Conservation (phyloP, 64 coral and sea anemone species). For the Pocillopora verrucosa region DNA sequence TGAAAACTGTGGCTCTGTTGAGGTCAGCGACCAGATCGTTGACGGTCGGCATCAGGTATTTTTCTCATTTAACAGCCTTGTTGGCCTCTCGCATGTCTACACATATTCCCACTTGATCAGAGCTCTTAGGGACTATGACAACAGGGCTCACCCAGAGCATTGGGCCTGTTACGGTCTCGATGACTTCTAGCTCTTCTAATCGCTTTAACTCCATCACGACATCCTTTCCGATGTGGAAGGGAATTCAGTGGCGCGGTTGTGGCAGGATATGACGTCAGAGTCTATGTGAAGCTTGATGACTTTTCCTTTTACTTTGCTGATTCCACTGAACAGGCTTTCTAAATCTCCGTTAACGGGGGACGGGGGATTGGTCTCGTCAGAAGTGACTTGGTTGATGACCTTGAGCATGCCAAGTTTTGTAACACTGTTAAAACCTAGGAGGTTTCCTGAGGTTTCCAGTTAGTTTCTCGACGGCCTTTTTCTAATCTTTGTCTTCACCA, state of each 20-base stretch:
- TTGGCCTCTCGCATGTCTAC: constrained; percentile 25
- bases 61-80: constrained; percentile 53
- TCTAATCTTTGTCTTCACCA: neutral
- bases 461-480: constrained; percentile 52
- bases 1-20: constrained; percentile 42
- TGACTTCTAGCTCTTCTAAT: too few species aligned
- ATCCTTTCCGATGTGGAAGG: constrained; percentile 17
- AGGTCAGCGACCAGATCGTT: constrained; percentile 50
- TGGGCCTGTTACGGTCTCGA: too few species aligned
- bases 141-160: too few species aligned
- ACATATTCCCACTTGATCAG: constrained; percentile 49
- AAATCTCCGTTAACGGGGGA: too few species aligned
- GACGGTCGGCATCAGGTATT: constrained; percentile 55
- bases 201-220: constrained; percentile 8
- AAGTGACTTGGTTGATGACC: too few species aligned
- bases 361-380: too few species aligned
- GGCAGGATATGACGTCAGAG: neutral
- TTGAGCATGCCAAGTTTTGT: too few species aligned
- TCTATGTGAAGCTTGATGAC: too few species aligned
- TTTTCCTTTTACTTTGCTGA: neutral
- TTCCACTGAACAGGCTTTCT: neutral
- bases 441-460: constrained; percentile 35
- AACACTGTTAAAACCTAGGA: constrained; percentile 1
- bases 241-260: constrained; percentile 32
- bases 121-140: too few species aligned